Percentiles rank a stretch among this genome's conserved stretches.
These are phyloP conservation scores for Scrobipalpa atriplicella DNA, from an alignment of 2,888 invertebrate species.

Conservation along the genomic window DNA sequence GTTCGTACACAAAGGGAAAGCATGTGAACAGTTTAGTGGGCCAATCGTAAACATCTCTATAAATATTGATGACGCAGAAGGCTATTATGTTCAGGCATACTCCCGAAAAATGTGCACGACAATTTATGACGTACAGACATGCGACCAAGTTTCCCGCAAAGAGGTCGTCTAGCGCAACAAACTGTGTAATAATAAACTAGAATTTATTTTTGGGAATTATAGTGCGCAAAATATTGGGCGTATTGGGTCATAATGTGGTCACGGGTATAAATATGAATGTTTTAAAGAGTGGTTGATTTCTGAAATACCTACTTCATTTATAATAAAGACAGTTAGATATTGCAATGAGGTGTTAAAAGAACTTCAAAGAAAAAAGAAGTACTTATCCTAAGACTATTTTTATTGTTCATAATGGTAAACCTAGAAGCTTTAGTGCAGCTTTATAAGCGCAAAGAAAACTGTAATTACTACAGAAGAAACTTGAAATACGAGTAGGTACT, in stretches of 20 bases:
- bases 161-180: constrained; percentile 37
- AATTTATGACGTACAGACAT: constrained; percentile 73
- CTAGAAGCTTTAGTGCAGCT: not conserved
- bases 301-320: no score
- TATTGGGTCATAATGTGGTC: no score
- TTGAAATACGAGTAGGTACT: constrained; percentile 34
- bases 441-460: constrained; percentile 7
- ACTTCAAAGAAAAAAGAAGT: no score
- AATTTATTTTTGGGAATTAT: constrained; percentile 1
- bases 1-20: constrained; percentile 44
- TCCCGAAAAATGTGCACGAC: constrained; percentile 69
- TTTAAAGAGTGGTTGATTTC: no score
- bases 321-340: no score
- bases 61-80: constrained; percentile 77
- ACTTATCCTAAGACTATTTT: no score
- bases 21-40: constrained; percentile 64
- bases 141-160: constrained; percentile 66
- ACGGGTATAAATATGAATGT: not conserved
- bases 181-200: constrained; percentile 19
- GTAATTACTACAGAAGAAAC: constrained; percentile 13
- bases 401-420: not conserved
- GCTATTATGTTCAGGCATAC: constrained; percentile 72
- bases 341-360: no score
- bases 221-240: not conserved
- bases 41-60: constrained; percentile 72